phyloP scores from a whole-genome alignment of 2,113 vertebrate species.

The Polyodon spathula region DNA sequence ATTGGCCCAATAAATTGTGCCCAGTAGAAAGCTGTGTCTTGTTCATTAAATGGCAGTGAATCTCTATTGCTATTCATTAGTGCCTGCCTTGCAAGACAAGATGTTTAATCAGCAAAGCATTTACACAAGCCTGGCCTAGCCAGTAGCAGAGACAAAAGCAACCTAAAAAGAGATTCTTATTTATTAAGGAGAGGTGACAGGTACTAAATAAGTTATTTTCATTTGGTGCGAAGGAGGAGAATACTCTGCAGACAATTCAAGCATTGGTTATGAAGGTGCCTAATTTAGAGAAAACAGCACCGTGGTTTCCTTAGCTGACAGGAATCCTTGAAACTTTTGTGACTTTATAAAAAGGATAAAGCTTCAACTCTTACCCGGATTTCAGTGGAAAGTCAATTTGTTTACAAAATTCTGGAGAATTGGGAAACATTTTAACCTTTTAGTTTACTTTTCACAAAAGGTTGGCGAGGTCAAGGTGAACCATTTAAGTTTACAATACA shows the following conservation, averaged over 20 bases:
- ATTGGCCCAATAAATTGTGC: constrained; percentile 97
- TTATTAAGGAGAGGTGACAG: constrained; percentile 97
- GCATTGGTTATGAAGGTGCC: constrained; percentile 33
- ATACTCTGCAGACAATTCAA: constrained; percentile 28
- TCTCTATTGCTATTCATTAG: constrained; percentile 98
- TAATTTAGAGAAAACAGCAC: constrained; percentile 42
- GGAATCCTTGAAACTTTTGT: neutral
- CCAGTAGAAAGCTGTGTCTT: constrained; percentile 86
- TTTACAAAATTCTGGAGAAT: no score
- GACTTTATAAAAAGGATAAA: no score
- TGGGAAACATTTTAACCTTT: no score
- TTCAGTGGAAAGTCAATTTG: no score
- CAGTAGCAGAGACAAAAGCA: constrained; percentile 59
- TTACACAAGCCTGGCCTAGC: constrained; percentile 61
- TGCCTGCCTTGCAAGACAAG: constrained; percentile 74
- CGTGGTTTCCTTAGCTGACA: neutral
- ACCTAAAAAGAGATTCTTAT: constrained; percentile 89
- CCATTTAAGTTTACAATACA: no score
- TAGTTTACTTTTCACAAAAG: no score
- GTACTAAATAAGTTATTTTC: constrained; percentile 81
- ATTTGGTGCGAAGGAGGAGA: constrained; percentile 38
- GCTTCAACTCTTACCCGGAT: no score
- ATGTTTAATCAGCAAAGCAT: constrained; percentile 89
- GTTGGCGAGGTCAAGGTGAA: no score
- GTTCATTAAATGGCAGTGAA: constrained; percentile 97